These are phyloP conservation scores for Xerus inauris DNA, from an alignment of 2,113 vertebrate genomes.

Conservation along the genomic window DNA sequence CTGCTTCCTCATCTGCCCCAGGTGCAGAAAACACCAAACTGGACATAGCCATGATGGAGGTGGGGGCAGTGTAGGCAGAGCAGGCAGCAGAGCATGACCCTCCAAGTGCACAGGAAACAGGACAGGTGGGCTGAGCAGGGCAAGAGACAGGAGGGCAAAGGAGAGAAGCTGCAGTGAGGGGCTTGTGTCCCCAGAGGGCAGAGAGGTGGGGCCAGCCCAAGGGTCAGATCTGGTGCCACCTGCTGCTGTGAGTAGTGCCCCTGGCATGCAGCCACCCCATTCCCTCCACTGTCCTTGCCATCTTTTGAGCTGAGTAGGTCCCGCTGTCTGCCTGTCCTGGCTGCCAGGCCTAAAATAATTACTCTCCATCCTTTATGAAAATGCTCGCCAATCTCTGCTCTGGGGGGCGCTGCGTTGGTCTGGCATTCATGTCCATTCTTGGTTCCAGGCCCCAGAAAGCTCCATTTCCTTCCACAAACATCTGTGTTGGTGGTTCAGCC, in stretches of 20 bases:
- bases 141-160: not conserved
- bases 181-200: not conserved
- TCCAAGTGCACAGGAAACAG: not conserved
- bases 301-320: not conserved
- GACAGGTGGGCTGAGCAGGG: no score
- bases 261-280: accelerated
- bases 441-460: not conserved
- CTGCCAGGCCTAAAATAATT: not conserved
- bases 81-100: accelerated
- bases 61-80: accelerated
- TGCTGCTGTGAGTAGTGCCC: not conserved
- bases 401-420: not conserved
- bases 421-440: not conserved
- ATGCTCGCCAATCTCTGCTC: not conserved
- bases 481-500: not conserved
- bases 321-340: accelerated
- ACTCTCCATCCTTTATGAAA: not conserved
- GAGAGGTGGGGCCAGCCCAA: not conserved
- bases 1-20: not conserved
- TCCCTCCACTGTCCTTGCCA: accelerated
- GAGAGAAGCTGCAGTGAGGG: accelerated
- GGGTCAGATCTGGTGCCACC: accelerated
- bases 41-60: accelerated
- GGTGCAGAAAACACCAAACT: not conserved
- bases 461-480: not conserved